These are phyloP conservation scores for Melanargia galathea DNA, from an alignment of 2,888 invertebrate genomes.

Conservation along the genomic window DNA sequence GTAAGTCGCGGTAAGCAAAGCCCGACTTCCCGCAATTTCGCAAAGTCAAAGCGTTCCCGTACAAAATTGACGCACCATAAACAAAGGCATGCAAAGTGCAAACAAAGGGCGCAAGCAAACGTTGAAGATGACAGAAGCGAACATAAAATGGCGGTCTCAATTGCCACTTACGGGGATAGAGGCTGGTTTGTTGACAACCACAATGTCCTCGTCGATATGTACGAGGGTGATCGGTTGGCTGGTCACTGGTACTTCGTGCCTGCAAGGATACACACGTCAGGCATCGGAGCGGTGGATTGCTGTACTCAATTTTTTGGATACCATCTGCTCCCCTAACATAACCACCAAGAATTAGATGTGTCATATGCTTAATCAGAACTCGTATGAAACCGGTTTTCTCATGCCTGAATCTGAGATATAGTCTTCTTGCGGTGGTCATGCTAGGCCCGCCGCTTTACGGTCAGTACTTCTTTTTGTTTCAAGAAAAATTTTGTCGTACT, in stretches of 20 bases:
- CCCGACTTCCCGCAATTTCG: not conserved
- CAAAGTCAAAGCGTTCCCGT: constrained; percentile 10
- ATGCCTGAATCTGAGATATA: not conserved
- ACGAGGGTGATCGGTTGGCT: constrained; percentile 98
- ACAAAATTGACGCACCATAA: constrained; percentile 11
- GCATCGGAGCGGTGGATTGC: constrained; percentile 43
- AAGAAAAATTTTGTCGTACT: constrained; percentile 9
- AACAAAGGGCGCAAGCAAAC: constrained; percentile 44
- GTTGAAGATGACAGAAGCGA: constrained; percentile 87
- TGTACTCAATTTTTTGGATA: constrained; percentile 23
- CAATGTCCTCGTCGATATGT: constrained; percentile 98
- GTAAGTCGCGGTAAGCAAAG: not conserved
- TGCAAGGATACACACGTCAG: constrained; percentile 84
- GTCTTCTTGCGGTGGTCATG: not conserved
- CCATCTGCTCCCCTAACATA: constrained; percentile 22
- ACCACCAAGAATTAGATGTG: not conserved
- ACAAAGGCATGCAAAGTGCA: constrained; percentile 37
- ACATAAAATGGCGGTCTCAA: constrained; percentile 89
- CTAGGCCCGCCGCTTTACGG: not conserved
- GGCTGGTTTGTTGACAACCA: constrained; percentile 99
- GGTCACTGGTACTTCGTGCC: constrained; percentile 99
- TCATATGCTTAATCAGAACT: not conserved
- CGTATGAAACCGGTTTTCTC: not conserved
- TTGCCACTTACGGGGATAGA: constrained; percentile 99
- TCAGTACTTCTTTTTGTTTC: constrained; percentile 12